These are phyloP conservation scores for Dolichotis patagonum DNA, from an alignment of 2,113 vertebrate species.

Conservation along the genomic window DNA sequence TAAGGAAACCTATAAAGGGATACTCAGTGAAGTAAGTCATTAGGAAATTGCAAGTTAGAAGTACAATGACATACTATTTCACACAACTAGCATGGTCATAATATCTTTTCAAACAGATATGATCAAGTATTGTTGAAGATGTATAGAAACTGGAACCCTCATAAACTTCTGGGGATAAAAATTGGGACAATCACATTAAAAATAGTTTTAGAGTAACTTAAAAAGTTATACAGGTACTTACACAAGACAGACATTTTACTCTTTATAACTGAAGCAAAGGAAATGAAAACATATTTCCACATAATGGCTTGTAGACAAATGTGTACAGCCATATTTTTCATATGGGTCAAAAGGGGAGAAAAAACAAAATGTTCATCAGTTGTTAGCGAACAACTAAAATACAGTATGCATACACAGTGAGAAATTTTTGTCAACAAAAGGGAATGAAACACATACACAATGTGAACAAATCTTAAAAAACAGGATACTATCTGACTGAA, in stretches of 20 bases:
- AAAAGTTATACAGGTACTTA: background rate
- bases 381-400: background rate
- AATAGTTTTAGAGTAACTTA: background rate
- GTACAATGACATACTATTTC: background rate
- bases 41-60: background rate
- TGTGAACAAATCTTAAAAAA: background rate
- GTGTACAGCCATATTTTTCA: background rate
- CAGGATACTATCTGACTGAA: background rate
- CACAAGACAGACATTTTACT: background rate
- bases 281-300: background rate
- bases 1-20: background rate
- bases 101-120: background rate
- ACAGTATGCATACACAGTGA: too few relatives aligned
- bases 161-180: background rate
- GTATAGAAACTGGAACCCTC: background rate
- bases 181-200: background rate
- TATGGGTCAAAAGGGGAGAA: background rate
- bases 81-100: background rate
- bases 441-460: background rate
- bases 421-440: background rate
- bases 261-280: background rate
- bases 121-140: background rate
- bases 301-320: background rate
- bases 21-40: background rate
- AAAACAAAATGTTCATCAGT: background rate